Evolutionary conservation across 1,140 invertebrate genomes (phyloP).

Genomic region (Littorina saxatilis): DNA sequence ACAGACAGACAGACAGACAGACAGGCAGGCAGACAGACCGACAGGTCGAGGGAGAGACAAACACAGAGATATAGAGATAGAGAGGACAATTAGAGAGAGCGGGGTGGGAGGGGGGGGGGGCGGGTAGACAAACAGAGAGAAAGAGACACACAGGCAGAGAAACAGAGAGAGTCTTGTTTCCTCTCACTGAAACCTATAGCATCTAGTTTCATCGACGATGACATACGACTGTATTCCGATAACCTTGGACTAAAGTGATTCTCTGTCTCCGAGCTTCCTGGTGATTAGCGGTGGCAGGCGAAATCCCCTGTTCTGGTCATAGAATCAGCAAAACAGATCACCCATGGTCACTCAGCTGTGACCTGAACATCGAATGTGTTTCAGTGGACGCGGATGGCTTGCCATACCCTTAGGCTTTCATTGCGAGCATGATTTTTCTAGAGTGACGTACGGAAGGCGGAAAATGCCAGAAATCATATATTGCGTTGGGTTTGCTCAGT

Average conservation of each 20-base stretch:
- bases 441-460: too few species aligned
- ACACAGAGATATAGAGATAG: background rate
- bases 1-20: constrained; percentile 3
- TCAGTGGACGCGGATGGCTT: constrained; percentile 1
- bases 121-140: too few species aligned
- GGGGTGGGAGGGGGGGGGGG: too few species aligned
- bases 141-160: too few species aligned
- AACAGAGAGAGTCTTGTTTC: too few species aligned
- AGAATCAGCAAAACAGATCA: constrained; percentile 12
- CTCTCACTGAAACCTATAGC: too few species aligned
- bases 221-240: too few species aligned
- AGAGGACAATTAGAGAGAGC: too few species aligned
- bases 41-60: background rate
- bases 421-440: background rate
- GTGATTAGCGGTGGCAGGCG: background rate
- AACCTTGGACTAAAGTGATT: background rate
- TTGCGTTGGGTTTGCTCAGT: too few species aligned
- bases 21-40: background rate
- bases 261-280: background rate
- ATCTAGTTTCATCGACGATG: too few species aligned
- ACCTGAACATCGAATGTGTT: constrained; percentile 29
- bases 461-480: too few species aligned
- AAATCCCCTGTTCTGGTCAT: background rate
- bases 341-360: constrained; percentile 11
- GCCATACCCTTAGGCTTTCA: background rate